Evolutionary conservation across 2,888 invertebrate genomes (phyloP).

Genomic region (Sicus ferrugineus): DNA sequence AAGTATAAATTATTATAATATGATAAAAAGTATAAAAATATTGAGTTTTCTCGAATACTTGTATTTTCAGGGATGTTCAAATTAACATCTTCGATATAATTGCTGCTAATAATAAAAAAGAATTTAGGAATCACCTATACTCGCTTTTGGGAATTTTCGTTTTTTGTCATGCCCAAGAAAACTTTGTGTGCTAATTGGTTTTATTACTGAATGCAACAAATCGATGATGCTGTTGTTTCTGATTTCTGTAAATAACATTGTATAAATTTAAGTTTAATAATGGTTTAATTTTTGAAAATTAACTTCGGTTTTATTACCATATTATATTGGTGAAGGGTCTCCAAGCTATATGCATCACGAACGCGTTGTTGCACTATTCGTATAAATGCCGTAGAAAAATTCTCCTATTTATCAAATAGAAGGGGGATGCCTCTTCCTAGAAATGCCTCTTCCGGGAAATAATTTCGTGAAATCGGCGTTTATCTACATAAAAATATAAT

Average conservation of each 20-base stretch:
- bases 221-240: background rate
- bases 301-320: background rate
- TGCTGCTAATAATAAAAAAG: background rate
- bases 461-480: background rate
- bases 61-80: slow-evolving; percentile 1
- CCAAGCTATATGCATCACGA: background rate
- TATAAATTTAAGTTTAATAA: background rate
- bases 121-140: background rate
- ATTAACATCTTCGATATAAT: slow-evolving; percentile 10
- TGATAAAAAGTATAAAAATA: too few relatives aligned
- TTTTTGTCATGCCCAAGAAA: background rate
- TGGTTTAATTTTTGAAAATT: background rate
- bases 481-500: slow-evolving; percentile 4
- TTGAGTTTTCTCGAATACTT: background rate
- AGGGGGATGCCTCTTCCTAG: background rate
- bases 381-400: background rate
- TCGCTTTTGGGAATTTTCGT: slow-evolving; percentile 15
- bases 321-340: background rate
- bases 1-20: slow-evolving; percentile 6
- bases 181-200: background rate
- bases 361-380: background rate
- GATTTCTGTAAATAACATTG: background rate
- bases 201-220: background rate
- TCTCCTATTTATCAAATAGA: slow-evolving; percentile 3
- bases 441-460: background rate